Percentiles rank a stretch among this genome's conserved stretches.
Conservation (phyloP, 2,113 vertebrate species). For the Phaetusa simplex region DNA sequence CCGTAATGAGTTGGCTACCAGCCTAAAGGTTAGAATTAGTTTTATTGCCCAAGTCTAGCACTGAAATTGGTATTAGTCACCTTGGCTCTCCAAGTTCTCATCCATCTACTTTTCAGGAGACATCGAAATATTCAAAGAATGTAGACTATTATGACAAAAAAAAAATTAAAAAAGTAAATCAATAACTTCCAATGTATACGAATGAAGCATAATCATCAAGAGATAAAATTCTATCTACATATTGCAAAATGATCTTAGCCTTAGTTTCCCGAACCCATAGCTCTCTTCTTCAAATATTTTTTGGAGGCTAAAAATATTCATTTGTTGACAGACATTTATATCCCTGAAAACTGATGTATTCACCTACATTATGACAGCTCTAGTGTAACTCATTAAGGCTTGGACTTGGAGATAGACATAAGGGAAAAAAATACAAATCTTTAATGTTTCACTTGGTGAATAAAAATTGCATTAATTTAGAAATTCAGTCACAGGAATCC, state of each 20-base stretch:
- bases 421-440: neutral
- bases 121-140: neutral
- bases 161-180: neutral
- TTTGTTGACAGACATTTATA: neutral
- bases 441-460: slow-evolving; percentile 1
- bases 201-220: neutral
- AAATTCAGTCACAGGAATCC: slow-evolving; percentile 34
- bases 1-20: neutral
- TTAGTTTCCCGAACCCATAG: neutral
- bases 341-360: neutral
- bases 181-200: neutral
- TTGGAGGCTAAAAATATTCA: neutral
- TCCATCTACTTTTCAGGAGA: slow-evolving; percentile 19
- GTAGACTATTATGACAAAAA: neutral
- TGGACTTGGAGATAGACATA: neutral
- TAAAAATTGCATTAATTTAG: slow-evolving; percentile 43
- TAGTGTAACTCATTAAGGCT: neutral
- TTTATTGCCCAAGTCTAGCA: neutral
- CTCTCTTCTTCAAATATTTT: neutral
- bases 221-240: neutral
- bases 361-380: neutral
- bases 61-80: neutral
- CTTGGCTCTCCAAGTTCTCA: neutral
- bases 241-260: neutral
- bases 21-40: neutral